phyloP scores from a whole-genome alignment of 2,888 invertebrate genomes.

The Drosophila prolongata region DNA sequence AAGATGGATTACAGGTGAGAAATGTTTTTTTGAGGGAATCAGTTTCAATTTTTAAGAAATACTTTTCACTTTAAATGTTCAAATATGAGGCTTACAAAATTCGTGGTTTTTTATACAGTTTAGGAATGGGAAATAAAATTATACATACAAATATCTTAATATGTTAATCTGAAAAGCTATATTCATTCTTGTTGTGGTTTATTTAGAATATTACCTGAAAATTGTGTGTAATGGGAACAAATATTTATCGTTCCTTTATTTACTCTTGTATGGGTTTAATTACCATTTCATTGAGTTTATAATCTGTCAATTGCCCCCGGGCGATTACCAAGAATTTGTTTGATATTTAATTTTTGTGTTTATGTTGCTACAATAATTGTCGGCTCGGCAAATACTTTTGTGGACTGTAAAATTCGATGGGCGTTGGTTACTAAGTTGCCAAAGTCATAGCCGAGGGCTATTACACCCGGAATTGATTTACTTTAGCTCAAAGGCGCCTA shows the following conservation, averaged over 20 bases:
- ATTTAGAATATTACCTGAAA: neutral
- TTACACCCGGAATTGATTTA: conserved; percentile 55
- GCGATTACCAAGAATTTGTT: conserved; percentile 25
- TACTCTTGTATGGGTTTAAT: conserved; percentile 31
- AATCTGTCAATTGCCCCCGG: conserved; percentile 31
- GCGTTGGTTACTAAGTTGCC: conserved; percentile 47
- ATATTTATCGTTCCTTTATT: neutral
- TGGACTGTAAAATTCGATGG: conserved; percentile 34
- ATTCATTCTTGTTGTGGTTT: too few species aligned
- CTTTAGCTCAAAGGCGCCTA: conserved; percentile 38
- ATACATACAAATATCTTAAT: too few species aligned
- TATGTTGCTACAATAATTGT: conserved; percentile 38
- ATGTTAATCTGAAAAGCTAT: too few species aligned
- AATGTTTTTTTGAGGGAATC: too few species aligned
- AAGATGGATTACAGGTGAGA: too few species aligned
- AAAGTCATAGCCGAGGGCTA: conserved; percentile 55
- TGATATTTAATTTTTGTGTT: conserved; percentile 38
- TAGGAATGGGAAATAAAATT: too few species aligned
- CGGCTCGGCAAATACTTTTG: conserved; percentile 48
- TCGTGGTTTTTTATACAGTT: too few species aligned
- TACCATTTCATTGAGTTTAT: conserved; percentile 27
- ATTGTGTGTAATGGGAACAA: neutral
- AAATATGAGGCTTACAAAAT: too few species aligned
- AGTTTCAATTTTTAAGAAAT: too few species aligned
- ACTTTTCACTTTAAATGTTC: too few species aligned